Percentiles rank a stretch among this genome's conserved stretches.
Evolutionary conservation across 1,140 invertebrate species (phyloP).

Genomic region (Hylaeus volcanicus): DNA sequence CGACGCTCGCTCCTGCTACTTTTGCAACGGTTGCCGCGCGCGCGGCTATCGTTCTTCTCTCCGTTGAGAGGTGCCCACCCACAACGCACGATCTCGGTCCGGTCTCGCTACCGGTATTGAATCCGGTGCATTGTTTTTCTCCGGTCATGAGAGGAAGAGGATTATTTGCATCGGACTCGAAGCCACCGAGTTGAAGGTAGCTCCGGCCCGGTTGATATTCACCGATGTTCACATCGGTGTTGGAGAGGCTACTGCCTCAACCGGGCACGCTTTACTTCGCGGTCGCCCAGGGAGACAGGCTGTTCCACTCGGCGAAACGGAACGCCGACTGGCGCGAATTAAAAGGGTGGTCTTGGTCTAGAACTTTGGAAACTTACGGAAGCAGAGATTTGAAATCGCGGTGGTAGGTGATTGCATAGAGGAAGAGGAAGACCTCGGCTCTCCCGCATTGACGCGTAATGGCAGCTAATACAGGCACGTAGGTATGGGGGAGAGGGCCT

Average conservation of each 20-base stretch:
- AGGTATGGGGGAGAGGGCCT: constrained; percentile 46
- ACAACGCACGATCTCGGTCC: constrained; percentile 78
- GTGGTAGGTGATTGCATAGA: not conserved
- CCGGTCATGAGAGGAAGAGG: constrained; percentile 74
- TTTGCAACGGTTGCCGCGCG: constrained; percentile 56
- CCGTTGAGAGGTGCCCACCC: constrained; percentile 75
- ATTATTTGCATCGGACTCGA: constrained; percentile 77
- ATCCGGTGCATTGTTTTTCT: constrained; percentile 80
- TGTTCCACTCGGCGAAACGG: not conserved
- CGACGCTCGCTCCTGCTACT: constrained; percentile 60
- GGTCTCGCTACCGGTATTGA: constrained; percentile 80
- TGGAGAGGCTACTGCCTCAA: constrained; percentile 18
- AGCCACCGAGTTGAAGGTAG: constrained; percentile 51
- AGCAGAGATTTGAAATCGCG: not conserved
- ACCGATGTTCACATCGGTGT: constrained; percentile 38
- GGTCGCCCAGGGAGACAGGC: constrained; percentile 9
- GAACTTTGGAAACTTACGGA: not conserved
- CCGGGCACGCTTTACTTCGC: constrained; percentile 9
- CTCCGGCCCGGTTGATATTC: constrained; percentile 39
- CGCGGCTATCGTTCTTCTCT: constrained; percentile 68
- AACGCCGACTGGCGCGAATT: not conserved
- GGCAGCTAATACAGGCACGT: constrained; percentile 77
- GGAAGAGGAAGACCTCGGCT: constrained; percentile 51
- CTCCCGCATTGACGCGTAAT: constrained; percentile 70
- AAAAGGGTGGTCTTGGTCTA: too few species aligned